Conservation (phyloP, 2,797 vertebrate genomes). For the Amniataba percoides region DNA sequence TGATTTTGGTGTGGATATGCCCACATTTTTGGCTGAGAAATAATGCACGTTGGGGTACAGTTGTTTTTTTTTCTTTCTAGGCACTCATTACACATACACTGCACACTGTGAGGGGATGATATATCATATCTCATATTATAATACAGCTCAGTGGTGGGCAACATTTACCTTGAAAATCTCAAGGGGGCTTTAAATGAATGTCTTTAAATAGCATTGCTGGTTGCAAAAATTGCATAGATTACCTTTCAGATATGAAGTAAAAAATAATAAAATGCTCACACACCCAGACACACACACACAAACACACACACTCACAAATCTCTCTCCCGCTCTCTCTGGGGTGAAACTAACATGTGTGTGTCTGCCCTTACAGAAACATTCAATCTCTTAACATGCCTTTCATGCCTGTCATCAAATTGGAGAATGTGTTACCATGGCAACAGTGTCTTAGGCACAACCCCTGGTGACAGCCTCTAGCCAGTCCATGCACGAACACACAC, state of each 20-base stretch:
- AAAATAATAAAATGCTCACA: neutral
- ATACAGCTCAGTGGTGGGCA: constrained; percentile 7
- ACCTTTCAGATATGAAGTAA: neutral
- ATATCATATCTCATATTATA: neutral
- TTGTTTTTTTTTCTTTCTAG: constrained; percentile 2
- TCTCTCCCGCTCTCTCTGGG: constrained; percentile 6
- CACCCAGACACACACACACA: constrained; percentile 13
- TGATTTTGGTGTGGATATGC: constrained; percentile 25
- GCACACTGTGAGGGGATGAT: constrained; percentile 5
- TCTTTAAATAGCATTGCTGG: neutral
- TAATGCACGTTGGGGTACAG: constrained; percentile 20
- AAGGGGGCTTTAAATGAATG: neutral
- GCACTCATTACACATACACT: constrained; percentile 22
- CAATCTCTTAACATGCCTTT: constrained; percentile 79
- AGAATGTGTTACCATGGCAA: constrained; percentile 83
- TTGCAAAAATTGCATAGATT: neutral
- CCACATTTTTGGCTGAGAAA: constrained; percentile 29
- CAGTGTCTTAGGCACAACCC: constrained; percentile 74
- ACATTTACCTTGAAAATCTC: neutral
- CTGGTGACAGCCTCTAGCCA: constrained; percentile 68
- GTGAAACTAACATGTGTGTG: constrained; percentile 38
- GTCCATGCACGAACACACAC: constrained; percentile 39
- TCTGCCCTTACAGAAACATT: constrained; percentile 64
- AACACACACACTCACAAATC: neutral
- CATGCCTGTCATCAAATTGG: constrained; percentile 78